Evolutionary conservation across 2,797 vertebrate genomes (phyloP), one percentile per base, ranked within the genome.

Genomic region (Sus cebifrons): DNA sequence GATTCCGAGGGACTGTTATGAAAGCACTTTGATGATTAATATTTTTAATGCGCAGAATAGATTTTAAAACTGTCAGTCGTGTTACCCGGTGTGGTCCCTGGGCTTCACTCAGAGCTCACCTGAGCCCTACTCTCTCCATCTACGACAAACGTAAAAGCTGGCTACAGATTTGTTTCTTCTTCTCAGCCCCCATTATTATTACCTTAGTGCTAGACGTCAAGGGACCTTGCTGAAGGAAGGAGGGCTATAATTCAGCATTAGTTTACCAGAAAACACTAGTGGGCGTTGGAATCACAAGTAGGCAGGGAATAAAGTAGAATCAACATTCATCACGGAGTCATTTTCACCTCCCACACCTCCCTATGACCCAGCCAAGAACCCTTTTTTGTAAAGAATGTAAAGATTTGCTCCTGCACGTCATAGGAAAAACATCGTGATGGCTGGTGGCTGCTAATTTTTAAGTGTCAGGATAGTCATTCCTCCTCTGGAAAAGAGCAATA

Each of bases 201-300:
- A 89, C 78, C 78, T 90, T 58, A 21, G 58, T 86, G 89, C 40
- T 82, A 70, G 75, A 82, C 92, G 85, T 96, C 96, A 94, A 23
- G 68, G 93, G 40, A 94, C 6, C 18, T 87, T 92, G 49, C 74
- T 91, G 25, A 88, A 92, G 95, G 74, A 92, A 96, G 94, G 73
- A 73, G 73, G 8, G 56, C 54, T 73, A 18, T 70, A 89, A 86
- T 58, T 91, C 86, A 65, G 58, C 58, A 84, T 89, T 54, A 89
- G 86, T 75, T 79, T 79, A 67, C 58, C 54, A 64, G 91, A 84
- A 96, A 89, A 81, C 54, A 62, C 74, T 79, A n/a, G 86, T 70
- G 65, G 86, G 94, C 85, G 88, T 14, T 68, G 75, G 71, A 85
- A 74, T 89, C 82, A 65, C 87, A 87, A 94, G 91, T 8, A 58